A percentile compares a stretch with the other conserved stretches of the same genome.
phyloP scores from a whole-genome alignment of 2,113 vertebrate genomes.

The Nyctibius bracteatus region DNA sequence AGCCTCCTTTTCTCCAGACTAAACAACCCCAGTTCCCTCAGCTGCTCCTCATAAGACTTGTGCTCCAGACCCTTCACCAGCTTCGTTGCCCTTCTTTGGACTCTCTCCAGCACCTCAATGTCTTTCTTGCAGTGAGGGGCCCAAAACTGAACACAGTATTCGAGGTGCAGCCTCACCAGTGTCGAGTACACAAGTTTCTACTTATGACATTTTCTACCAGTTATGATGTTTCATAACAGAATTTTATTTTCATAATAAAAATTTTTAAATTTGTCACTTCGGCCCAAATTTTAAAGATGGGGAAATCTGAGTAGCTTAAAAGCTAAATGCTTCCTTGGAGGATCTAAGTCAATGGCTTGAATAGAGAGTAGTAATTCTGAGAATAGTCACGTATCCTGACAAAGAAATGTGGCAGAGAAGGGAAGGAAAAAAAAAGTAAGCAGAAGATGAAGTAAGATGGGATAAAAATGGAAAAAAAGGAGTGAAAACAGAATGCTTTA shows the following conservation, averaged over 20 bases:
- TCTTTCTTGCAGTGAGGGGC: fast-evolving
- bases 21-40: neutral
- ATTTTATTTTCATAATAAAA: neutral
- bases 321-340: neutral
- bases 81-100: fast-evolving
- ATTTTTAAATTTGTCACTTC: neutral
- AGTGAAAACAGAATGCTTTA: neutral
- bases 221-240: neutral
- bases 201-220: neutral
- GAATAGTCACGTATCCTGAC: neutral
- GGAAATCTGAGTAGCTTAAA: neutral
- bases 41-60: fast-evolving
- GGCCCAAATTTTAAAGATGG: neutral
- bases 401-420: neutral
- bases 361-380: neutral
- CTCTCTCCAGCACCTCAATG: fast-evolving
- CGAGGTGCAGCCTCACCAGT: fast-evolving
- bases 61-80: neutral
- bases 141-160: neutral
- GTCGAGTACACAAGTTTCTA: neutral
- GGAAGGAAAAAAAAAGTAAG: neutral
- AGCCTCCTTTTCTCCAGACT: neutral
- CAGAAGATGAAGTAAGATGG: neutral
- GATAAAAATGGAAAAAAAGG: neutral
- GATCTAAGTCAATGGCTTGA: neutral